Conservation (phyloP, 2,888 invertebrate genomes). For the Drosophila ezoana region DNA sequence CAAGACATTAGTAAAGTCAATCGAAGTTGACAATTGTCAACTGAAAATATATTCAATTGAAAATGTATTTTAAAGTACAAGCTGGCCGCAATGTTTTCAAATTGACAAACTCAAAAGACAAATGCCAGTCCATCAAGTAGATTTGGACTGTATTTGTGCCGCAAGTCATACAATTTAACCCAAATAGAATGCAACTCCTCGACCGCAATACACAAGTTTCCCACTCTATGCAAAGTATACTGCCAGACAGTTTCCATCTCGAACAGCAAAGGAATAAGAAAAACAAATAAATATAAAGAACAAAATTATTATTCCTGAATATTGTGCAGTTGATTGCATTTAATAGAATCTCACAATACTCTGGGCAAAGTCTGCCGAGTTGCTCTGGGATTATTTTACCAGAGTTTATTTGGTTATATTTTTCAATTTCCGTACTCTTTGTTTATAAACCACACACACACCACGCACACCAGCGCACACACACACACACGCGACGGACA, state of each 20-base stretch:
- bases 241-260: neutral
- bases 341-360: conserved; percentile 4
- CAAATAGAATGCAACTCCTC: conserved; percentile 10
- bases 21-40: conserved; percentile 15
- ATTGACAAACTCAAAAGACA: conserved; percentile 16
- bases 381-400: neutral
- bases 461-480: conserved; percentile 13
- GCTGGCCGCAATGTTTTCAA: conserved; percentile 23
- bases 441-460: neutral
- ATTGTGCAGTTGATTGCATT: conserved; percentile 7
- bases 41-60: conserved; percentile 5
- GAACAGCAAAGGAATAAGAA: neutral
- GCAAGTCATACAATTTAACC: conserved; percentile 18
- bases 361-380: neutral
- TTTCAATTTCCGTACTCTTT: conserved; percentile 40
- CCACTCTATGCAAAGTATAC: conserved; percentile 3
- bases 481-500: neutral
- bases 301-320: conserved; percentile 13
- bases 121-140: conserved; percentile 5
- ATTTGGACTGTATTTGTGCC: conserved; percentile 14
- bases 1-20: conserved; percentile 25
- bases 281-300: conserved; percentile 1
- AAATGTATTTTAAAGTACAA: neutral
- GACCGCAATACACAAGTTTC: conserved; percentile 12
- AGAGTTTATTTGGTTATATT: conserved; percentile 31